Base-by-base conservation (phyloP, 2,888 invertebrate species). In the Globia sparganii region DNA sequence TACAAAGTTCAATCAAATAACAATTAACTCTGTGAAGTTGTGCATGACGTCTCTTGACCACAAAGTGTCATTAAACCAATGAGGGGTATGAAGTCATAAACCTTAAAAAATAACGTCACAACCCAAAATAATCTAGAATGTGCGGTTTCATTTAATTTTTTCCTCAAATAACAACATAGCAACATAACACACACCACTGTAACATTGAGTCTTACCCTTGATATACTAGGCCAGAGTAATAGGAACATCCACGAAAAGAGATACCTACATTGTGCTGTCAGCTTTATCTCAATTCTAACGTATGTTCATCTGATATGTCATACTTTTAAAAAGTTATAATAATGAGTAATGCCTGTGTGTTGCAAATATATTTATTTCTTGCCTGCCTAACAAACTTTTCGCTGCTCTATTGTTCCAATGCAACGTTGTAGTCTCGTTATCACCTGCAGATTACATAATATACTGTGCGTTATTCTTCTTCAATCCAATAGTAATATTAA, bases 401-500 rank as follows among this genome's bases (percentile, higher is more conserved):
- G 53, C 9, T 53, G 62, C 21, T 58, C 25, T 62, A 31, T 70
- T 74, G n/a, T 80, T 61, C 21, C 28, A 31, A 28, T 25, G 4
- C 25, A 43, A 66, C 28, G 49, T 64, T 74, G 40, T n/a, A 56
- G 56, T 69, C 28, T 69, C n/a, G 37, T 75, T 78, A 82, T 68
- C 66, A 72, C 40, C n/a, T 46, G 43, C 71, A 83, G 68, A 74
- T 76, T 25, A 53, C 53, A 31, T 62, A 73, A 31, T 62, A 73
- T 46, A 70, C n/a, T 69, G 40, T 68, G 69, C 61, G n/a, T 31
- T 62, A 72, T 69, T 68, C 4, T 34, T 46, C 18, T 56, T 53
- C 34, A 73, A 62, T 46, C 3, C 40, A 77, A 84, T 70, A 62
- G 21, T 53, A 71, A 68, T 80, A 46, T 58, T 75, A 72, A 37